phyloP scores from a whole-genome alignment of 1,140 invertebrate genomes.

The Pseudoatta argentina region DNA sequence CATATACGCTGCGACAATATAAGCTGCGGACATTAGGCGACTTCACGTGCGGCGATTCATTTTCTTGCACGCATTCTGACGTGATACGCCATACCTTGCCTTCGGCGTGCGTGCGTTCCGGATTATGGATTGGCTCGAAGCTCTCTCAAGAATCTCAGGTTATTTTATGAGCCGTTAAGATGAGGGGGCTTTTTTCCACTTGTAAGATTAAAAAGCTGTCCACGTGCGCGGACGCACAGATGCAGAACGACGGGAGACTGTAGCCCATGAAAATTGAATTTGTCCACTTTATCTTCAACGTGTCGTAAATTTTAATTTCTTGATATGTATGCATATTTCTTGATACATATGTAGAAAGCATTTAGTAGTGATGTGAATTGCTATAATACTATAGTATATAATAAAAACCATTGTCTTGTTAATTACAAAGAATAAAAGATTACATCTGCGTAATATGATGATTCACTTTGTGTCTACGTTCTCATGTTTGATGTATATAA shows the following conservation, averaged over 20 bases:
- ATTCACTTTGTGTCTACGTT: not conserved
- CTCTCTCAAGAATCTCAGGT: slow-evolving; percentile 43
- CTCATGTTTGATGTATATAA: not conserved
- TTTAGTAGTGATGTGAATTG: not conserved
- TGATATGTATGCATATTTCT: slow-evolving; percentile 19
- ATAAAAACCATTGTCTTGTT: not conserved
- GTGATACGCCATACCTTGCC: slow-evolving; percentile 33
- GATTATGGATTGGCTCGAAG: slow-evolving; percentile 31
- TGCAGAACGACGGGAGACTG: not conserved
- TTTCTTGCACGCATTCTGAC: slow-evolving; percentile 56
- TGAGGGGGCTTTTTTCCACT: slow-evolving; percentile 19
- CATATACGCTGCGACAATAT: not conserved
- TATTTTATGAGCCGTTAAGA: slow-evolving; percentile 45
- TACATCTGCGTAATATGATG: not conserved
- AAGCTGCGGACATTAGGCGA: slow-evolving; percentile 20
- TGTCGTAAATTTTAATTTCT: slow-evolving; percentile 48
- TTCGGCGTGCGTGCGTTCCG: slow-evolving; percentile 49
- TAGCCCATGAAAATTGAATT: slow-evolving; percentile 42
- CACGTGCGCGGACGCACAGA: slow-evolving; percentile 25
- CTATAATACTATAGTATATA: slow-evolving; percentile 14
- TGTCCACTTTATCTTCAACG: slow-evolving; percentile 24
- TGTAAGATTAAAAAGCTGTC: slow-evolving; percentile 42
- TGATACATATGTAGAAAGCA: not conserved
- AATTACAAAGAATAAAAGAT: slow-evolving; percentile 27
- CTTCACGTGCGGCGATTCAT: slow-evolving; percentile 51